phyloP scores from a whole-genome alignment of 1,140 invertebrate genomes.

The Lordiphosa collinella region DNA sequence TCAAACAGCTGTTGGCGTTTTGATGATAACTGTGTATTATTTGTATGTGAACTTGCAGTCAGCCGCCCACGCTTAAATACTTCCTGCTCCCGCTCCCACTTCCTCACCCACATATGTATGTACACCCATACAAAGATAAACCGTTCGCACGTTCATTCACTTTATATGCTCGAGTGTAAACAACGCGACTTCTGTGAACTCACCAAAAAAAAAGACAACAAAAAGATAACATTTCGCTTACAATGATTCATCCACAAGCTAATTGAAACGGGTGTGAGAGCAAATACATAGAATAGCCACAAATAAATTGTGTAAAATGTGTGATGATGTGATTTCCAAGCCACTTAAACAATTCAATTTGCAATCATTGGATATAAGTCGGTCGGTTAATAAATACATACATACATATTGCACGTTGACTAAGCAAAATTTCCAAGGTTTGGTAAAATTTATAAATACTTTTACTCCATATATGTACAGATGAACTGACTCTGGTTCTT shows the following conservation, averaged over 20 bases:
- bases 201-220: conserved; percentile 2
- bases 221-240: conserved; percentile 27
- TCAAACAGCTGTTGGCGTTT: conserved; percentile 48
- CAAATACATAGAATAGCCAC: conserved; percentile 9
- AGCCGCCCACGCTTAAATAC: conserved; percentile 25
- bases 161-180: conserved; percentile 13
- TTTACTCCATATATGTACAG: too few relatives aligned
- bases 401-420: too few relatives aligned
- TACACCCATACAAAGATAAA: conserved; percentile 11
- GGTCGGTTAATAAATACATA: too few relatives aligned
- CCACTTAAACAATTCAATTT: conserved; percentile 31
- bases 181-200: conserved; percentile 19
- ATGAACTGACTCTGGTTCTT: too few relatives aligned
- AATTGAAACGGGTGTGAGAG: conserved; percentile 26
- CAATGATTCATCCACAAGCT: conserved; percentile 43
- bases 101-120: neutral
- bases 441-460: too few relatives aligned
- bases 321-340: conserved; percentile 38
- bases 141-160: conserved; percentile 44
- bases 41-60: conserved; percentile 15
- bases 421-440: too few relatives aligned
- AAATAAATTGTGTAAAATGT: conserved; percentile 16
- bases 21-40: conserved; percentile 20
- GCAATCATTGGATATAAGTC: neutral
- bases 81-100: conserved; percentile 1